Percentiles rank a stretch among this genome's conserved stretches.
Conservation (phyloP, 2,888 invertebrate species). For the Monochamus alternatus region DNA sequence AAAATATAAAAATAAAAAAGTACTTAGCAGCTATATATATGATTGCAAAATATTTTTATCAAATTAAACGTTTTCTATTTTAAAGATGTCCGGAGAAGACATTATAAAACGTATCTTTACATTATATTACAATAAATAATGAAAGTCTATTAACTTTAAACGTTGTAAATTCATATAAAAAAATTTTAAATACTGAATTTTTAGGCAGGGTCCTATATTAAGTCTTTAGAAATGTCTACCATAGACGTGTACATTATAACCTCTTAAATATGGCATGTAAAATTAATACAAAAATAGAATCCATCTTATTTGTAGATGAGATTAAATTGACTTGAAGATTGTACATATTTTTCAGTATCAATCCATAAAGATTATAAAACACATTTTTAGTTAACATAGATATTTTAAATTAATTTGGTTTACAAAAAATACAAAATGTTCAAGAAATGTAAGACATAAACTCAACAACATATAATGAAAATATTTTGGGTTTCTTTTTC, state of each 20-base stretch:
- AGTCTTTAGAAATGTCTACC: constrained; percentile 43
- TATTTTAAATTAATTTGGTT: not conserved
- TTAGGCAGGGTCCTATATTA: constrained; percentile 41
- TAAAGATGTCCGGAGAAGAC: not conserved
- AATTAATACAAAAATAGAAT: constrained; percentile 12
- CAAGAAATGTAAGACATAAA: no score
- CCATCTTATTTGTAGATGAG: not conserved
- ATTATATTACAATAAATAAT: constrained; percentile 52
- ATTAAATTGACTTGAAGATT: not conserved
- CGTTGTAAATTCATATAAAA: constrained; percentile 40
- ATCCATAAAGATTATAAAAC: not conserved
- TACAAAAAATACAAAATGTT: no score
- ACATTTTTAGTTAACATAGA: not conserved
- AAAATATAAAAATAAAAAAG: constrained; percentile 36
- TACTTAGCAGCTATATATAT: constrained; percentile 15
- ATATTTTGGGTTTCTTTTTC: no score
- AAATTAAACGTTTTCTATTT: not conserved
- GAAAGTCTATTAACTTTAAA: constrained; percentile 15
- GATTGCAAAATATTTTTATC: constrained; percentile 28
- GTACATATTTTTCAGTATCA: no score
- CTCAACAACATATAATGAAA: no score
- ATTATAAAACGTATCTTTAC: constrained; percentile 45
- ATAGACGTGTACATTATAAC: constrained; percentile 2
- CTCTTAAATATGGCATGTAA: constrained; percentile 24
- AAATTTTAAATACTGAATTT: constrained; percentile 46